These are phyloP conservation scores for Drosophila sordidula DNA, from an alignment of 2,888 invertebrate genomes.

Conservation along the genomic window DNA sequence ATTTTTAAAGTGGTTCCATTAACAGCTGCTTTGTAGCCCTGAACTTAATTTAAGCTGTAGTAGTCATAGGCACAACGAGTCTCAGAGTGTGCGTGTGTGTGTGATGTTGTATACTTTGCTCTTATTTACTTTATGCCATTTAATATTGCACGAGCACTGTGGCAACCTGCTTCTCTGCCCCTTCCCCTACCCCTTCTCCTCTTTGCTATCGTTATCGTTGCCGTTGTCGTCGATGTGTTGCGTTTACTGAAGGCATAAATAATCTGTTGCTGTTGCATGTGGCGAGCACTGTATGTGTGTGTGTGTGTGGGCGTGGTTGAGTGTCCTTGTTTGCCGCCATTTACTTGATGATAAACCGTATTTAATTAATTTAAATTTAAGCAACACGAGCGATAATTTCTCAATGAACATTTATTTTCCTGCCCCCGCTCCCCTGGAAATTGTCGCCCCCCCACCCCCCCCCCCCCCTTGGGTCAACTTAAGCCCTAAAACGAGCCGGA, in stretches of 20 bases:
- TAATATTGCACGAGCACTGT: slow-evolving; percentile 59
- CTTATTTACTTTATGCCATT: slow-evolving; percentile 74
- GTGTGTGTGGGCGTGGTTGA: slow-evolving; percentile 12
- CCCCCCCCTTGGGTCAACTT: neutral
- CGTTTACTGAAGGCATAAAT: slow-evolving; percentile 72
- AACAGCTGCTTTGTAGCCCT: slow-evolving; percentile 33
- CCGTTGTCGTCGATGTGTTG: slow-evolving; percentile 31
- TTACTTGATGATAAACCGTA: slow-evolving; percentile 63
- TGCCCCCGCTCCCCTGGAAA: neutral
- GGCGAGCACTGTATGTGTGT: slow-evolving; percentile 19
- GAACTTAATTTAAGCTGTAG: slow-evolving; percentile 20
- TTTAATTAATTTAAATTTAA: slow-evolving; percentile 77
- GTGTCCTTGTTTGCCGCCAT: slow-evolving; percentile 46
- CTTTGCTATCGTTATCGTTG: slow-evolving; percentile 11
- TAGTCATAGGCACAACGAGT: slow-evolving; percentile 24
- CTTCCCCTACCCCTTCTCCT: neutral
- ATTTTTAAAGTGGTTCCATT: slow-evolving; percentile 28
- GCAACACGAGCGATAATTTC: slow-evolving; percentile 69
- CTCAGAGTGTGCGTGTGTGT: neutral
- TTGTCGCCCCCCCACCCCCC: neutral
- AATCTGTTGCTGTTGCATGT: slow-evolving; percentile 68
- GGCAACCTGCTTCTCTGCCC: slow-evolving; percentile 1
- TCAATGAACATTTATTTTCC: slow-evolving; percentile 60
- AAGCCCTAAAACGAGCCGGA: slow-evolving; percentile 10
- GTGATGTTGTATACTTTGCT: slow-evolving; percentile 33